A percentile compares a stretch with the other conserved stretches of the same genome.
Evolutionary conservation across 1,140 invertebrate species (phyloP).

Genomic region (Dreissena polymorpha): DNA sequence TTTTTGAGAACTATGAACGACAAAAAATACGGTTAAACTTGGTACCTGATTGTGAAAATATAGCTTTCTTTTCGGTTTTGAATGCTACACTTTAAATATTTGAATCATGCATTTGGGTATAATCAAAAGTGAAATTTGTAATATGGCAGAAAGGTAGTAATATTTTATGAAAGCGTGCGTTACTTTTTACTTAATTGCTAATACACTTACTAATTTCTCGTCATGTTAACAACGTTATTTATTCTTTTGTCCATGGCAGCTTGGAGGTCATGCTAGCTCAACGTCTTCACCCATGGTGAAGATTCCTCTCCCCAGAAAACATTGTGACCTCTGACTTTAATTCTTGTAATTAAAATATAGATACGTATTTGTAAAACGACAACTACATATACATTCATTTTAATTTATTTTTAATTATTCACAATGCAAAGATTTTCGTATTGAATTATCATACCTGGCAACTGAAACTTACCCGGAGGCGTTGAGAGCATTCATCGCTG

Average conservation of each 20-base stretch:
- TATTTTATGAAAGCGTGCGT: not conserved
- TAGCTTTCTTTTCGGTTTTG: too few species aligned
- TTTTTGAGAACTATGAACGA: not conserved
- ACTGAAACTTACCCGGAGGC: too few species aligned
- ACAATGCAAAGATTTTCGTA: too few species aligned
- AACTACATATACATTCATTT: too few species aligned
- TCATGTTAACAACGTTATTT: slow-evolving; percentile 29
- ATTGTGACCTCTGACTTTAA: slow-evolving; percentile 59
- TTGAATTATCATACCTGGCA: too few species aligned
- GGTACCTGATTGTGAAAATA: not conserved
- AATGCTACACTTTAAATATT: too few species aligned
- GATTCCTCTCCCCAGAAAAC: slow-evolving; percentile 55
- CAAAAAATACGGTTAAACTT: not conserved
- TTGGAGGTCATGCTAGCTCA: slow-evolving; percentile 7
- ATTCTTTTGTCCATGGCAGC: slow-evolving; percentile 45
- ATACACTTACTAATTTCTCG: slow-evolving; percentile 54
- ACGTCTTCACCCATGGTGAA: slow-evolving; percentile 42
- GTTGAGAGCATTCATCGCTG: too few species aligned
- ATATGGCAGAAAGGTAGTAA: not conserved
- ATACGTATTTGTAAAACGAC: too few species aligned
- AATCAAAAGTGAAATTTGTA: not conserved
- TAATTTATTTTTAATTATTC: too few species aligned
- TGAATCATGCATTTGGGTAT: not conserved
- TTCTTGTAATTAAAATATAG: slow-evolving; percentile 26
- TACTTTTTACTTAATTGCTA: not conserved